Evolutionary conservation across 1,140 invertebrate genomes (phyloP), one percentile per base, ranked within the genome.

Genomic region (Conus betulinus): DNA sequence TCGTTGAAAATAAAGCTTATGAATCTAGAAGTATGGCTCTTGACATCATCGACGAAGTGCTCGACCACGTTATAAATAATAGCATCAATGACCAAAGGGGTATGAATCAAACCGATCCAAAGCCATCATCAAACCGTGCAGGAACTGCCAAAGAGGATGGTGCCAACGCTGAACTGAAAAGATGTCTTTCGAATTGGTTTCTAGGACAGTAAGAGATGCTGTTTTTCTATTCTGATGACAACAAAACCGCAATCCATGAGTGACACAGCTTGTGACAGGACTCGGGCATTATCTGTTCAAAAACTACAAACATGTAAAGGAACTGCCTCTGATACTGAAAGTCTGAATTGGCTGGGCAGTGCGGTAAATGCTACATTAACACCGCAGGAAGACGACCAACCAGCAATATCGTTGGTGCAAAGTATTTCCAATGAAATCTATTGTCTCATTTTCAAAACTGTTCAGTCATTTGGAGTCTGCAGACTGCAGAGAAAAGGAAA

Each of bases 401-500:
- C 39, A 13, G 13, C 57, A 25, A 5, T 8, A 17, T 23, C 60
- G 7, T 53, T 85, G 57, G 13, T 85, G 67, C 84, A 71, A 27
- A 52, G 57, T n/a, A 51, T 85, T 52, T 71, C 84, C 25, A 51
- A 74, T 25, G 71, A 85, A 51, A 60, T 85, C 13, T 57, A 85
- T 52, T 5, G 27, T 7, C 84, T 85, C 25, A 25, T 85, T 6
- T 6, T 17, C 51, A 53, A 85, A 85, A 74, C 60, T 74, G n/a
- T 67, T 67, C 39, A 52, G n/a, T 67, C 27, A 51, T n/a, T 8
- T 67, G 84, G 23, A 85, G n/a, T 67, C 60, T 74, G 27, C 53
- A n/a, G 84, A 51, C 4, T 53, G 27, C 7, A 71, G 20, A 23
- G 60, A 74, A 51, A 60, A 85, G 7, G 25, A 74, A 20, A 60